Conservation (phyloP, 1,140 invertebrate genomes). For the Platorchestia sp. region DNA sequence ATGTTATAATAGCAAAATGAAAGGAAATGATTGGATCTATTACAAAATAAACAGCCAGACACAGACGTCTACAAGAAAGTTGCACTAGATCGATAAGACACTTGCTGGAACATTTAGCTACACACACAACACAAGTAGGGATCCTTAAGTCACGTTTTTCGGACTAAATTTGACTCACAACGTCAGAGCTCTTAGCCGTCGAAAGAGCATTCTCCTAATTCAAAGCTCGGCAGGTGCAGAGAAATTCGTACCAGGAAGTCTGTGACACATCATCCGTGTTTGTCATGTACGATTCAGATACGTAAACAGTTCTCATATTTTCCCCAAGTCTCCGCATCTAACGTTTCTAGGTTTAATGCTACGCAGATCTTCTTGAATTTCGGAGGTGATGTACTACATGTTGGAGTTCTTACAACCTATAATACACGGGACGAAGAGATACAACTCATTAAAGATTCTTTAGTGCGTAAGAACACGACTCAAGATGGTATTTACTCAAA, state of each 20-base stretch:
- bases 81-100: constrained; percentile 1
- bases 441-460: background rate
- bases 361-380: background rate
- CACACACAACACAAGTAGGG: background rate
- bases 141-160: background rate
- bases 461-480: background rate
- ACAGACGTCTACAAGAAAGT: background rate
- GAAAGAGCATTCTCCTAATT: background rate
- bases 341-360: background rate
- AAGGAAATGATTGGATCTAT: background rate
- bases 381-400: background rate
- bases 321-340: background rate
- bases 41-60: background rate
- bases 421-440: background rate
- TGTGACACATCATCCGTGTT: background rate
- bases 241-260: background rate
- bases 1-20: background rate
- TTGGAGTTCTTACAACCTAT: background rate
- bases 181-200: background rate
- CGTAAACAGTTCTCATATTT: background rate
- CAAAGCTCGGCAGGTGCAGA: background rate
- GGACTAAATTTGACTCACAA: background rate
- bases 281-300: background rate
- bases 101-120: background rate
- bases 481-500: background rate